These are phyloP conservation scores for Pectinophora gossypiella DNA, from an alignment of 1,140 invertebrate genomes.

Conservation along the genomic window DNA sequence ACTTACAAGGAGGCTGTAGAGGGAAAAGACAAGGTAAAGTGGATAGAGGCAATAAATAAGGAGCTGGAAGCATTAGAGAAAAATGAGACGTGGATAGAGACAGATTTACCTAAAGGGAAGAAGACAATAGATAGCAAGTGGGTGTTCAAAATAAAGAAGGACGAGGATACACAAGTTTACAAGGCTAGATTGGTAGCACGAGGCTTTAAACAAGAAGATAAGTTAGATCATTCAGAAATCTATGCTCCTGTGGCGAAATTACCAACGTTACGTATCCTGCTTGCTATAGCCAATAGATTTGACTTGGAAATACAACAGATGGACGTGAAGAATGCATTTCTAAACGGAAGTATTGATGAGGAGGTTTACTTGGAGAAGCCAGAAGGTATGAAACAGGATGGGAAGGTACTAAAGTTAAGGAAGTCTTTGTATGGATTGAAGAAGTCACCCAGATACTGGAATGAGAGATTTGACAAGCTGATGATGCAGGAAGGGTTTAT, in stretches of 20 bases:
- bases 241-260: slow-evolving; percentile 22
- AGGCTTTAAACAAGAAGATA: slow-evolving; percentile 14
- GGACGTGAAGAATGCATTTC: slow-evolving; percentile 58
- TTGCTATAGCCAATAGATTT: slow-evolving; percentile 12
- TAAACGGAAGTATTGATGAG: slow-evolving; percentile 46
- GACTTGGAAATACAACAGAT: slow-evolving; percentile 39
- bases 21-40: not conserved
- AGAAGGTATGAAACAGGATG: slow-evolving; percentile 21
- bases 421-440: slow-evolving; percentile 12
- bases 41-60: slow-evolving; percentile 5
- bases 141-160: slow-evolving; percentile 7
- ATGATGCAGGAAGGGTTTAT: slow-evolving; percentile 21
- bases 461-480: slow-evolving; percentile 26
- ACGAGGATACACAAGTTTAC: slow-evolving; percentile 7
- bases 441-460: slow-evolving; percentile 19
- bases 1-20: not conserved
- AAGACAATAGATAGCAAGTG: slow-evolving; percentile 12
- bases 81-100: slow-evolving; percentile 6
- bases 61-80: slow-evolving; percentile 1
- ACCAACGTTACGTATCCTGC: slow-evolving; percentile 16
- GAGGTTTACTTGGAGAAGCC: slow-evolving; percentile 50
- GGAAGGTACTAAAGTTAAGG: slow-evolving; percentile 21
- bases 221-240: slow-evolving; percentile 8
- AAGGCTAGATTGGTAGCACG: slow-evolving; percentile 18
- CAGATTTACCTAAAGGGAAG: not conserved